A percentile compares a stretch with the other conserved stretches of the same genome.
Conservation (phyloP, 2,113 vertebrate species). For the Corvus hawaiiensis region DNA sequence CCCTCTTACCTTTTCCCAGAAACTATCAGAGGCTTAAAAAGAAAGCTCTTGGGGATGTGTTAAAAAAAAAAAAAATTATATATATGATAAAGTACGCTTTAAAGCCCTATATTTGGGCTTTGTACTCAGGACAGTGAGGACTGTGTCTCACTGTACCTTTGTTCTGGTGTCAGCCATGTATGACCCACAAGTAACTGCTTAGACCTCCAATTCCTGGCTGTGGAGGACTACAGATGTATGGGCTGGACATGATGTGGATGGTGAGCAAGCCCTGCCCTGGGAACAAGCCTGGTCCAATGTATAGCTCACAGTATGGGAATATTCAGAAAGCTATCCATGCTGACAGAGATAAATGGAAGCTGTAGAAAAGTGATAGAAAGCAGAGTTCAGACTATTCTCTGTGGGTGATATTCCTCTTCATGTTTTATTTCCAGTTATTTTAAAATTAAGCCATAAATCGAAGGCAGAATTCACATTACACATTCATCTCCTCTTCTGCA, state of each 20-base stretch:
- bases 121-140: background rate
- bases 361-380: conserved; percentile 20
- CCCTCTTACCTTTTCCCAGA: background rate
- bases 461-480: conserved; percentile 3
- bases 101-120: background rate
- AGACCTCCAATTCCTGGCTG: background rate
- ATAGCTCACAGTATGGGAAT: background rate
- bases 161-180: background rate
- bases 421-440: conserved; percentile 60
- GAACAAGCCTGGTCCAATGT: background rate
- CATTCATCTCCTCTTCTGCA: conserved; percentile 1
- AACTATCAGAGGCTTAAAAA: background rate
- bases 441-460: conserved; percentile 41
- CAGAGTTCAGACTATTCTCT: conserved; percentile 4
- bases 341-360: conserved; percentile 2
- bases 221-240: background rate
- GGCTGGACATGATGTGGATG: accelerated
- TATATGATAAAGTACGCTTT: background rate
- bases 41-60: accelerated
- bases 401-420: conserved; percentile 18
- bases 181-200: background rate
- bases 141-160: background rate
- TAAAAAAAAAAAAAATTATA: background rate
- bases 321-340: background rate
- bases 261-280: background rate